A percentile compares a stretch with the other conserved stretches of the same genome.
Evolutionary conservation across 2,888 invertebrate genomes (phyloP).

Genomic region (Megastigmus dorsalis): DNA sequence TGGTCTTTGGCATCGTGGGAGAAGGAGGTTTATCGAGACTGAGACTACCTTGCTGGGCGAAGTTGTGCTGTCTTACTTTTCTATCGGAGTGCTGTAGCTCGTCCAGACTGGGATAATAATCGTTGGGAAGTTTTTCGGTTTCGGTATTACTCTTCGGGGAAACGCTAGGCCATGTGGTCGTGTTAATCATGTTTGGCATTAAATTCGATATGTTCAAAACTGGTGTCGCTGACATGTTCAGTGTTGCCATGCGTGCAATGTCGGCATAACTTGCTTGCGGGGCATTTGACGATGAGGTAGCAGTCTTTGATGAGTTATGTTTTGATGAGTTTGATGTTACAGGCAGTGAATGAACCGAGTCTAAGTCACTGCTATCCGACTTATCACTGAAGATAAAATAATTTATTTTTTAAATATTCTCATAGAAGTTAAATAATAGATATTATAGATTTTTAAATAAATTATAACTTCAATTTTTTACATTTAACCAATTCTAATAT

Average conservation of each 20-base stretch:
- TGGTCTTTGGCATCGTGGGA: constrained; percentile 65
- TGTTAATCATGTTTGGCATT: constrained; percentile 64
- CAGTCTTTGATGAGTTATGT: constrained; percentile 67
- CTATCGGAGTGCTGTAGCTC: constrained; percentile 69
- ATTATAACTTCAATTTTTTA: background rate
- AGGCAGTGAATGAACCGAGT: constrained; percentile 90
- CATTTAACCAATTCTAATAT: no score
- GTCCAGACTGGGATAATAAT: constrained; percentile 72
- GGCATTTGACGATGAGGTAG: constrained; percentile 72
- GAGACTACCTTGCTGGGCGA: constrained; percentile 63
- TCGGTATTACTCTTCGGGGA: constrained; percentile 58
- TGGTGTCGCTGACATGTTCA: constrained; percentile 68
- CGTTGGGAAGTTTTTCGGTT: constrained; percentile 69
- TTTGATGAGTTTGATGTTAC: constrained; percentile 76
- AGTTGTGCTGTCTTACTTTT: constrained; percentile 68
- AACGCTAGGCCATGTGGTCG: constrained; percentile 68
- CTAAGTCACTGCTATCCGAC: constrained; percentile 88
- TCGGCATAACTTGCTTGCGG: constrained; percentile 86
- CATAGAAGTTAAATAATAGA: background rate
- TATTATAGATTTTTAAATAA: background rate
- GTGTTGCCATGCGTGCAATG: constrained; percentile 80
- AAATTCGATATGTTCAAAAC: constrained; percentile 67
- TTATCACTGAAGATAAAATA: constrained; percentile 78
- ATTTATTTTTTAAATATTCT: background rate
- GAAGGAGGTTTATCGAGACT: constrained; percentile 69